A percentile compares a stretch with the other conserved stretches of the same genome.
Conservation (phyloP, 64 coral and sea anemone genomes). For the Actinia tenebrosa region DNA sequence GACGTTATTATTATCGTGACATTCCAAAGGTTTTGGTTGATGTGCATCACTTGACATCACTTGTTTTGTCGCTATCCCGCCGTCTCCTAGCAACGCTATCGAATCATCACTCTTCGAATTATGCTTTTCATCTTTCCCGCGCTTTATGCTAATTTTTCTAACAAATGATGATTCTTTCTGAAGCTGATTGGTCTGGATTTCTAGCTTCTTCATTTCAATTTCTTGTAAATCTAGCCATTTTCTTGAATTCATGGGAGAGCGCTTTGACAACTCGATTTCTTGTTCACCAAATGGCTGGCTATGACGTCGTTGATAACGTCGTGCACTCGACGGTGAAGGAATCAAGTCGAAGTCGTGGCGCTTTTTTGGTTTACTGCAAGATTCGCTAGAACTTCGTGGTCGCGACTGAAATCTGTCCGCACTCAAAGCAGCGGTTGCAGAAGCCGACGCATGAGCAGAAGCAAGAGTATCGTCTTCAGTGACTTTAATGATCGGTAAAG, state of each 20-base stretch:
- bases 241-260: neutral
- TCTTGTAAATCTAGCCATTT: slow-evolving; percentile 17
- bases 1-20: neutral
- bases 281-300: slow-evolving; percentile 24
- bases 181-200: neutral
- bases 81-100: slow-evolving; percentile 4
- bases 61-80: neutral
- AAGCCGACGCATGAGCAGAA: neutral
- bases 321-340: neutral
- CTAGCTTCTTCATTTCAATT: neutral
- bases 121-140: neutral
- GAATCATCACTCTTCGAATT: neutral
- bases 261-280: slow-evolving; percentile 15
- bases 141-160: slow-evolving; percentile 27
- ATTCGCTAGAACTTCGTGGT: neutral
- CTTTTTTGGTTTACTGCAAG: neutral
- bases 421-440: neutral
- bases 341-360: neutral
- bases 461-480: neutral
- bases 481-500: neutral
- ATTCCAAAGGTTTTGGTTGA: neutral
- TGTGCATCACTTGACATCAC: neutral
- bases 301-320: slow-evolving; percentile 15
- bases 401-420: neutral
- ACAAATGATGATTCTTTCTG: neutral